Evolutionary conservation across 1,140 invertebrate genomes (phyloP).

Genomic region (Melitaea cinxia): DNA sequence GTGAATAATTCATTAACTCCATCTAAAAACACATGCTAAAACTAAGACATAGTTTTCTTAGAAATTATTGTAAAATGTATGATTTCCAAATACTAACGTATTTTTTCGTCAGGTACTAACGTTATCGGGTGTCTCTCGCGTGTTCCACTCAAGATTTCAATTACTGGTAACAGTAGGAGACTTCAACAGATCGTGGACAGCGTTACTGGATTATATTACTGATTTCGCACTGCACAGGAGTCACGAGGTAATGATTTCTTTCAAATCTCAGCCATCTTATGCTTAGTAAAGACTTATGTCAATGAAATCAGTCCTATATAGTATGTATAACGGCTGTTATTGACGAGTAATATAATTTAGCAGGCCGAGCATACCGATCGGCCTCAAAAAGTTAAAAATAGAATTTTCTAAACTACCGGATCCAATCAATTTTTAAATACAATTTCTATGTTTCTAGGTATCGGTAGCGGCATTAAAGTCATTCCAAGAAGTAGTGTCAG

Average conservation of each 20-base stretch:
- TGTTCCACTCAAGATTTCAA: constrained; percentile 95
- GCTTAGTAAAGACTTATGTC: too few species aligned
- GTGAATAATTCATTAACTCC: too few species aligned
- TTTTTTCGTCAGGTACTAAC: constrained; percentile 79
- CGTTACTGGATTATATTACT: constrained; percentile 96
- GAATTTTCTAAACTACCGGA: too few species aligned
- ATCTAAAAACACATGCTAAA: too few species aligned
- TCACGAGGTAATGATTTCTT: constrained; percentile 96
- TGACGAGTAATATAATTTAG: too few species aligned
- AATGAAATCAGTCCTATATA: too few species aligned
- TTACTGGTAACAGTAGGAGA: constrained; percentile 93
- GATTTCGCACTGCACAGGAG: constrained; percentile 94
- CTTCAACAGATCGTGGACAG: constrained; percentile 95
- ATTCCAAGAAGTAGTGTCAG: constrained; percentile 94
- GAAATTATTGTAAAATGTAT: not conserved
- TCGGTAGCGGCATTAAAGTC: constrained; percentile 96
- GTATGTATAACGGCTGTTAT: too few species aligned
- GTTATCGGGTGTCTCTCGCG: constrained; percentile 84
- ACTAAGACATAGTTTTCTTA: too few species aligned
- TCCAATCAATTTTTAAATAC: too few species aligned
- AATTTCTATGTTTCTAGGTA: constrained; percentile 79
- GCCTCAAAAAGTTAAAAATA: too few species aligned
- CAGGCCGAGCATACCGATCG: too few species aligned
- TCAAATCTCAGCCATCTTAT: too few species aligned
- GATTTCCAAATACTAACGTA: not conserved